A percentile compares a stretch with the other conserved stretches of the same genome.
phyloP scores from a whole-genome alignment of 2,797 vertebrate species.

The Myotis planiceps region DNA sequence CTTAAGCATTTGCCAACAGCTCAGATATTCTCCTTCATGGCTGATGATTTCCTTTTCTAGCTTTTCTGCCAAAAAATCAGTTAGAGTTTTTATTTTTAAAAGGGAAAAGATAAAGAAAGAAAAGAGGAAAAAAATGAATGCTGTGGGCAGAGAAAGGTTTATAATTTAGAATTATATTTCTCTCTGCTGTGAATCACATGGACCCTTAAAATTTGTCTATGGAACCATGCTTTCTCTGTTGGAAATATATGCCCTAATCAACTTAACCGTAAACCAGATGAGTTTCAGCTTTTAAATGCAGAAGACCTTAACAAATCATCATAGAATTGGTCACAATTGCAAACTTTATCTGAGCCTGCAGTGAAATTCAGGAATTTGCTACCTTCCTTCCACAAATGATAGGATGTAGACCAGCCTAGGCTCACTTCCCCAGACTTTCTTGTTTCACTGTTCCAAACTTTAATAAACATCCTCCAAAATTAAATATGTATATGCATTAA shows the following conservation, averaged over 20 bases:
- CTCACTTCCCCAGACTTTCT: neutral
- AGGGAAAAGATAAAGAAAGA: neutral
- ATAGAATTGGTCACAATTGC: neutral
- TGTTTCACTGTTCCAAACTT: neutral
- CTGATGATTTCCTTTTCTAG: neutral
- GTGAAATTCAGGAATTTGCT: neutral
- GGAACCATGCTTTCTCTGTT: neutral
- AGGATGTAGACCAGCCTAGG: neutral
- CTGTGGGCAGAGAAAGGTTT: neutral
- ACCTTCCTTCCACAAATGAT: neutral
- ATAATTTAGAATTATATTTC: conserved; percentile 49
- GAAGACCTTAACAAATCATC: conserved; percentile 57
- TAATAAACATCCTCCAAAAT: neutral
- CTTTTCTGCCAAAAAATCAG: neutral
- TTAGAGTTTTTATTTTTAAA: neutral
- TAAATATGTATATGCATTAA: neutral
- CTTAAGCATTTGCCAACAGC: conserved; percentile 64
- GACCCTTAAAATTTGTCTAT: conserved; percentile 47
- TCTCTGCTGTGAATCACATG: neutral
- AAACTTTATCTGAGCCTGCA: neutral
- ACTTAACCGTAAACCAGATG: conserved; percentile 37
- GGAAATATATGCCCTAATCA: conserved; percentile 33
- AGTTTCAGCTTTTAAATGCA: conserved; percentile 52
- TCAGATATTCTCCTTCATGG: conserved; percentile 19
- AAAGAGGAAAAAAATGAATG: neutral